Evolutionary conservation across 2,888 invertebrate genomes (phyloP).

Genomic region (Linnaemya vulpina): DNA sequence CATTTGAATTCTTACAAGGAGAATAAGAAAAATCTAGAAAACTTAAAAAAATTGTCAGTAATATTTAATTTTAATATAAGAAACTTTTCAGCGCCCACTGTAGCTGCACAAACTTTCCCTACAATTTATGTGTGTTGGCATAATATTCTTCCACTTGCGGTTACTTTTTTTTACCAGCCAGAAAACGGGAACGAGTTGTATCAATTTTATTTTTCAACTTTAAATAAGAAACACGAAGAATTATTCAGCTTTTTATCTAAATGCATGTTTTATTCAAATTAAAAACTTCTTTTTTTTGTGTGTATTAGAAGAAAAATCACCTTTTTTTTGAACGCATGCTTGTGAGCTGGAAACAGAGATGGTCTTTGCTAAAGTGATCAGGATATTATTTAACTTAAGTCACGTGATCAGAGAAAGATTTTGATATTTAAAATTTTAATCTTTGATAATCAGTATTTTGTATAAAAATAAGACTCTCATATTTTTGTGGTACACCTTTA

Average conservation of each 20-base stretch:
- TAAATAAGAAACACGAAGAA: conserved; percentile 5
- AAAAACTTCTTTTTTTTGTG: conserved; percentile 1
- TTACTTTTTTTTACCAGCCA: neutral
- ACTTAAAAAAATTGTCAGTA: no score
- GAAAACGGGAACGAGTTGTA: conserved; percentile 17
- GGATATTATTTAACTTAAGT: neutral
- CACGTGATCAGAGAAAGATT: neutral
- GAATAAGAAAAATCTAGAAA: no score
- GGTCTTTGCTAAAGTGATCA: neutral
- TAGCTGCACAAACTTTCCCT: neutral
- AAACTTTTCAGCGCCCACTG: conserved; percentile 15
- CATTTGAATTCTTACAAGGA: no score
- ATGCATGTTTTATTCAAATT: conserved; percentile 64
- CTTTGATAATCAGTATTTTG: no score
- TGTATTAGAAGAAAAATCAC: conserved; percentile 8
- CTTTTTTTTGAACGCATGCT: neutral
- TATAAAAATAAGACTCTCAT: no score
- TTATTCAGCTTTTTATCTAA: conserved; percentile 61
- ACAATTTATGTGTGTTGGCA: conserved; percentile 33
- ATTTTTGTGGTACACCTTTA: no score
- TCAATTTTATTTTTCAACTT: conserved; percentile 10
- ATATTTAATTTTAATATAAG: no score
- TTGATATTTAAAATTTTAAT: no score
- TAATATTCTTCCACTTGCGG: neutral
- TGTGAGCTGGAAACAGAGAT: neutral